Conservation (phyloP, 1,140 invertebrate species). For the Drosophila carrolli region DNA sequence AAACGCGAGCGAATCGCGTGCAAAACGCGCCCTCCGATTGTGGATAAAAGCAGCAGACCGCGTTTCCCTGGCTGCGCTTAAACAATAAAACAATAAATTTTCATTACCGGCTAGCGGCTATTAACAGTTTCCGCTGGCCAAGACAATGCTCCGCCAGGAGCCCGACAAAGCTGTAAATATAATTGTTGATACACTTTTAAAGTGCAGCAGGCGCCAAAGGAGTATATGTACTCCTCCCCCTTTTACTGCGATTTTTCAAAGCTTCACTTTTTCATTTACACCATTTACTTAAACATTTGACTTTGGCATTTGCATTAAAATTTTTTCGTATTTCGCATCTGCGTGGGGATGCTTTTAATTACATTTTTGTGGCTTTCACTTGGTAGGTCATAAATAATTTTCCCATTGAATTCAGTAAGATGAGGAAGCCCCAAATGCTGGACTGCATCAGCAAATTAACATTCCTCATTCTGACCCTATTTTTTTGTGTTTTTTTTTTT, state of each 20-base stretch:
- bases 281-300: conserved; percentile 53
- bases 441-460: conserved; percentile 54
- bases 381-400: conserved; percentile 77
- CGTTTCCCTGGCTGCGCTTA: conserved; percentile 54
- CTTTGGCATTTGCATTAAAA: conserved; percentile 74
- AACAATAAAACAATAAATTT: conserved; percentile 83
- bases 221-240: conserved; percentile 48
- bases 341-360: conserved; percentile 65
- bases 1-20: conserved; percentile 38
- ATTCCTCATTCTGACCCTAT: conserved; percentile 31
- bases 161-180: conserved; percentile 56
- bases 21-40: conserved; percentile 36
- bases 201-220: conserved; percentile 39
- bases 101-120: conserved; percentile 77
- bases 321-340: conserved; percentile 44
- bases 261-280: conserved; percentile 3
- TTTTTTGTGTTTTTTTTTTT: conserved; percentile 30
- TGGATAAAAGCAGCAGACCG: conserved; percentile 35
- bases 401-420: conserved; percentile 30
- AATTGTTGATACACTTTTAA: conserved; percentile 70
- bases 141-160: conserved; percentile 47
- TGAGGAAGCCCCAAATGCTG: conserved; percentile 23
- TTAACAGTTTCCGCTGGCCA: conserved; percentile 69
- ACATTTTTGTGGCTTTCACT: conserved; percentile 77
- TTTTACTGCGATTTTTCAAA: conserved; percentile 25